Evolutionary conservation across 2,113 vertebrate species (phyloP), one percentile per base, ranked within the genome.

Genomic region (Mesoclemmys tuberculata): DNA sequence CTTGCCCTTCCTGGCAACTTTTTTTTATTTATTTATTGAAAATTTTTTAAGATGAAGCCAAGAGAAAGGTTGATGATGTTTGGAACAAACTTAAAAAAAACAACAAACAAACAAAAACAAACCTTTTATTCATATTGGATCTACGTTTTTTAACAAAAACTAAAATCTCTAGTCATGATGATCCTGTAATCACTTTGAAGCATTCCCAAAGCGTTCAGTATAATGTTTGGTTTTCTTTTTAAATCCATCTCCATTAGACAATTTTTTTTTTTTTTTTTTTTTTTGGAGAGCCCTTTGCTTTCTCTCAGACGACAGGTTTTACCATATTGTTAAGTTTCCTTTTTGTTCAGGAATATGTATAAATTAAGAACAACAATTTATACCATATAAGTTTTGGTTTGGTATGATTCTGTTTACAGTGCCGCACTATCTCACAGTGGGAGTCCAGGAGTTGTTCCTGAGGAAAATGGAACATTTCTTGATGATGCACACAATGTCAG

Each of bases 391-490:
- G 31, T 5, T n/a, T 22, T 49, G 14, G n/a, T 46, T 18, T 26
- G 6, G 2, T 97, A n/a, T 91, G 44, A 0, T 96, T 96, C 85
- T 95, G 58, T 91, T 96, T 71, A 56, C 98, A 99, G 99, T 90
- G 99, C 99, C 90, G 99, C 99, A 0, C 97, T 99, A 93, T 99
- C 99, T 49, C 99, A 99, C 97, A 99, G 99, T 81, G 99, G 99
- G 82, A 99, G 99, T 93, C 99, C 99, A 3, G 99, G 99, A n/a
- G 97, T 99, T 26, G 98, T 99, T 97, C 98, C 99, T 6, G 99
- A 99, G 4, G 97, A 98, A 13, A 98, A 99, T 0, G 97, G 98
- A 35, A 95, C 98, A 0, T 98, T 99, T 90, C 97, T 98, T 48
- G 99, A 99, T 35, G 99, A 99, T 87, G 96, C 98, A 5, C 99